Conservation (phyloP, 1,140 invertebrate species). For the Sminthurides bifidus region DNA sequence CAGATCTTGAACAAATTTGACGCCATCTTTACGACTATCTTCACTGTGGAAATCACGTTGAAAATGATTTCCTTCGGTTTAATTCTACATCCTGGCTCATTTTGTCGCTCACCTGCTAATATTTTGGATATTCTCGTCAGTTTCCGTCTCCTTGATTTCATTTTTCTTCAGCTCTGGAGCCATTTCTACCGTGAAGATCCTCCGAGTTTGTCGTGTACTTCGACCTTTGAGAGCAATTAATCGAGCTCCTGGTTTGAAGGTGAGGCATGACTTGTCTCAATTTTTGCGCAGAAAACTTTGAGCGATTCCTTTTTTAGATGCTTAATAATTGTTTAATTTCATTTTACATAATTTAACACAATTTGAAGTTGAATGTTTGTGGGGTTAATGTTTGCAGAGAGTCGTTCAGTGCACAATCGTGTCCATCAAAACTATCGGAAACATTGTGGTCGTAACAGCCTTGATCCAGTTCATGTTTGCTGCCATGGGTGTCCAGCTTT, state of each 20-base stretch:
- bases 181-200: constrained; percentile 97
- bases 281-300: neutral
- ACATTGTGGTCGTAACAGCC: constrained; percentile 97
- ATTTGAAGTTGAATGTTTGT: neutral
- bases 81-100: constrained; percentile 18
- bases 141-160: constrained; percentile 91
- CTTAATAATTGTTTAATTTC: neutral
- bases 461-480: constrained; percentile 99
- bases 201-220: constrained; percentile 91
- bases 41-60: constrained; percentile 91
- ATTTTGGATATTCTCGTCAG: constrained; percentile 94
- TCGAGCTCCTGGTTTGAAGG: constrained; percentile 98
- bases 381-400: constrained; percentile 52
- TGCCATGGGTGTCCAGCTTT: constrained; percentile 99
- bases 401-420: constrained; percentile 99
- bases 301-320: neutral
- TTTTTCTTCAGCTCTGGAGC: constrained; percentile 85
- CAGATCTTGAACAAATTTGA: constrained; percentile 93
- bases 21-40: constrained; percentile 95
- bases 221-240: constrained; percentile 97
- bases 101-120: constrained; percentile 78
- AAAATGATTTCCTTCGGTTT: constrained; percentile 53
- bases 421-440: constrained; percentile 97
- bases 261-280: constrained; percentile 38
- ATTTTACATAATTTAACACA: neutral